phyloP scores from a whole-genome alignment of 53 echinoderm and acorn worm genomes.

The Glandiceps talaboti region DNA sequence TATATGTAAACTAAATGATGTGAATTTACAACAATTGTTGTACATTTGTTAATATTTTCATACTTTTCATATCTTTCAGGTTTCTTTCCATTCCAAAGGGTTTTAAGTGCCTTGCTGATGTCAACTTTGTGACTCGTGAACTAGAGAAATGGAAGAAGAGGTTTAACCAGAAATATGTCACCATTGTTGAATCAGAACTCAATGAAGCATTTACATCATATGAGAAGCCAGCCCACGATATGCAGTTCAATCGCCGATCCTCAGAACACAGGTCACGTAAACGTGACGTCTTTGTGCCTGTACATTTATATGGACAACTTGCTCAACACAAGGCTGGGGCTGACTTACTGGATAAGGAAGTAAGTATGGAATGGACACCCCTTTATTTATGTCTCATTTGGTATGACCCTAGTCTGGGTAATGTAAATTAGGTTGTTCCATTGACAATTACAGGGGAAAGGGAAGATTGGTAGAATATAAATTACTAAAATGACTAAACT shows the following conservation, averaged over 20 bases:
- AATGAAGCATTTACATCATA: conserved; percentile 90
- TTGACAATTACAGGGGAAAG: no score
- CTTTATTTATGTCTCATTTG: no score
- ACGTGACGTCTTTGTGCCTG: conserved; percentile 85
- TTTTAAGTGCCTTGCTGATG: conserved; percentile 86
- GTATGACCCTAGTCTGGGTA: no score
- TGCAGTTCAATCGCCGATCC: conserved; percentile 57
- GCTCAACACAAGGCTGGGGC: conserved; percentile 69
- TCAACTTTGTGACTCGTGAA: conserved; percentile 89
- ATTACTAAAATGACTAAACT: no score
- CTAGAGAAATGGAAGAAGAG: conserved; percentile 79
- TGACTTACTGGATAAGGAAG: conserved; percentile 82
- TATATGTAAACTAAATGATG: no score
- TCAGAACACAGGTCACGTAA: conserved; percentile 39
- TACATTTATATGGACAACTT: conserved; percentile 83
- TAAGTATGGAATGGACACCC: no score
- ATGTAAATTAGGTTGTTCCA: no score
- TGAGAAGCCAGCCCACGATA: conserved; percentile 47
- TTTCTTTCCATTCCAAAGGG: conserved; percentile 91
- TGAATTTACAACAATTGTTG: no score
- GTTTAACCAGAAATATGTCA: conserved; percentile 83
- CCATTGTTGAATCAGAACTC: conserved; percentile 76
- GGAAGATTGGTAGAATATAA: no score
- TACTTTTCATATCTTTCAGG: no score
- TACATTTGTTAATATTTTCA: no score